Base-by-base conservation (phyloP, 2,797 vertebrate genomes). In the Nothura maculosa region DNA sequence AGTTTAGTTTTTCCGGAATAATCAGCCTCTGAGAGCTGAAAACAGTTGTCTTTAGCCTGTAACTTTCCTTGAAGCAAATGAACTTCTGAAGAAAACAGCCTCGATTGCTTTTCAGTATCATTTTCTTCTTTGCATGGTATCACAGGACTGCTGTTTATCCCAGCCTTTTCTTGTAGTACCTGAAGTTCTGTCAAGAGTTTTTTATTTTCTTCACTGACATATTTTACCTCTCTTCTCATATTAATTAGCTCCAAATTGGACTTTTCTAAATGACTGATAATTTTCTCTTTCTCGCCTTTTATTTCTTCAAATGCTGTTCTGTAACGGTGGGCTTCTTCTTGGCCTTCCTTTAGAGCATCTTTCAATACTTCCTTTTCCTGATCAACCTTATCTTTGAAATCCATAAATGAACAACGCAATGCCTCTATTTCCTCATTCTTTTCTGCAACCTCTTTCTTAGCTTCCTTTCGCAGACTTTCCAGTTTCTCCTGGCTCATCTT, bases 241-340 rank as follows among this genome's bases (percentile, higher is more conserved):
- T 36, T 27, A 1, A 62, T 50, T 30, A 98, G 25, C 36, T 99
- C 97, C 38, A 80, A 89, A 87, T 45, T 89, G 28, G 98, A 97
- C 40, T 97, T 96, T 68, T 97, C 81, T 4, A 97, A 92, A 42
- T 92, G 72, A 47, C 45, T 74, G 12, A 88, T 27, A 69, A 96
- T 89, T 22, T 95, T 87, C 42, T 98, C 97, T 54, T 97, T 98
- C 87, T 98, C 98, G 88, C 63, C 92, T 47, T 94, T 95, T 30
- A 97, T 36, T 17, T 93, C 88, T 91, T 98, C 97, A 64, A 98
- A 89, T 10, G 95, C 89, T 47, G 75, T 68, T 96, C 96, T 97
- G 61, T 94, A 93, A 17, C 9, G 87, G 30, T 96, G 93, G 20
- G 88, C 66, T 93, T 96, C 97, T 27, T 90, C 90, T 83, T 93